phyloP scores from a whole-genome alignment of 2,113 vertebrate genomes.

The Barbus barbus region DNA sequence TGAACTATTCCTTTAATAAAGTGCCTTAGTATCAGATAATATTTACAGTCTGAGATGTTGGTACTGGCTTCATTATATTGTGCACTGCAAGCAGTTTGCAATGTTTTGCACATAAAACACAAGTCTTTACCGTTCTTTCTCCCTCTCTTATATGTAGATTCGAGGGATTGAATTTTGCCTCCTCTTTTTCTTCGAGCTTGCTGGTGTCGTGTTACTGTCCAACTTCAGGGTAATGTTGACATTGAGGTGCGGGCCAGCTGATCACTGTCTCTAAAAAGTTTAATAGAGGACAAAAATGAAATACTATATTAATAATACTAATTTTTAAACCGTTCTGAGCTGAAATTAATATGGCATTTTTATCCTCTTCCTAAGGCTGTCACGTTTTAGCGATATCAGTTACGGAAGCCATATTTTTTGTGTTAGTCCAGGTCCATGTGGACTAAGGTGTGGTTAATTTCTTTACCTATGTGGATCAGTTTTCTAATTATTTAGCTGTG shows the following conservation, averaged over 20 bases:
- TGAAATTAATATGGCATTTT: background rate
- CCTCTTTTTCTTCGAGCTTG: constrained; percentile 34
- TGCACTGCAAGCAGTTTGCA: background rate
- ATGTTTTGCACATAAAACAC: background rate
- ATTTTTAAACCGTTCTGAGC: background rate
- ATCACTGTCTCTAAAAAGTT: constrained; percentile 38
- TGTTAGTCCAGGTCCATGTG: background rate
- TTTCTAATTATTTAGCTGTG: constrained; percentile 11
- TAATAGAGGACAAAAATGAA: constrained; percentile 10
- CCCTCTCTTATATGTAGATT: background rate
- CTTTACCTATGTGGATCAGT: background rate
- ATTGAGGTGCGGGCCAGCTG: constrained; percentile 35
- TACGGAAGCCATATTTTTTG: background rate
- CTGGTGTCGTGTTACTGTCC: constrained; percentile 67
- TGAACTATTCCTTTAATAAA: too few relatives aligned
- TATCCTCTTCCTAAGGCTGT: background rate
- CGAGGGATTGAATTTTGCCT: constrained; percentile 59
- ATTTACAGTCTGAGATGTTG: background rate
- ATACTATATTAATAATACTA: background rate
- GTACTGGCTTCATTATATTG: background rate
- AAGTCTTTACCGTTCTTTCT: background rate
- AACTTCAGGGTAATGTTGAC: constrained; percentile 58
- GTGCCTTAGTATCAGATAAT: background rate
- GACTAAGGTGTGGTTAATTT: constrained; percentile 8
- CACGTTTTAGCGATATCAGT: background rate